These are phyloP conservation scores for Diadegma fenestrale DNA, from an alignment of 2,888 invertebrate genomes.

Conservation along the genomic window DNA sequence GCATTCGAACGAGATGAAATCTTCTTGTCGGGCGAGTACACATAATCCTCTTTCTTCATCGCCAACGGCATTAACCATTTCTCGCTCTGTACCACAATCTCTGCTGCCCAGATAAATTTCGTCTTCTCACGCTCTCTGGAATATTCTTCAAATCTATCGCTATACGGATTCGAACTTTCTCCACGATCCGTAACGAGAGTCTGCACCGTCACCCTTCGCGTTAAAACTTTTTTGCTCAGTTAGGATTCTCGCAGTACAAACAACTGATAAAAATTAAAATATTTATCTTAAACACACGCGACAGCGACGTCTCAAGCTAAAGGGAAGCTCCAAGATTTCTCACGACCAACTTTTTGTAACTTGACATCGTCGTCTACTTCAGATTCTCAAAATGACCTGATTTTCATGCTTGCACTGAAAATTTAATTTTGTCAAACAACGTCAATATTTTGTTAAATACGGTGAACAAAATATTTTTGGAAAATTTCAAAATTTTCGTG, in stretches of 20 bases:
- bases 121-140: background rate
- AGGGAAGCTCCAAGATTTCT: background rate
- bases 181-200: background rate
- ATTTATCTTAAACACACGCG: background rate
- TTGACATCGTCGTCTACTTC: background rate
- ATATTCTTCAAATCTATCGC: background rate
- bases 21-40: conserved; percentile 37
- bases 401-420: too few relatives aligned
- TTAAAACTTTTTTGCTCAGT: background rate
- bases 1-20: conserved; percentile 41
- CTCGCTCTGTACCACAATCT: background rate
- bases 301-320: background rate
- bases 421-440: too few relatives aligned
- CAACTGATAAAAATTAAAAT: background rate
- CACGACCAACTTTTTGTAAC: background rate
- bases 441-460: too few relatives aligned
- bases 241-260: background rate
- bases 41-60: conserved; percentile 8
- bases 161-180: background rate
- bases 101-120: background rate
- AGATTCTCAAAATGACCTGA: too few relatives aligned
- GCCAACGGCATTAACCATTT: conserved; percentile 7
- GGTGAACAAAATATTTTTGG: too few relatives aligned
- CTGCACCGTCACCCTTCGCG: background rate
- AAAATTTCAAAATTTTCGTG: too few relatives aligned